Evolutionary conservation across 2,113 vertebrate genomes (phyloP), one percentile per base, ranked within the genome.

Genomic region (Scortum barcoo): DNA sequence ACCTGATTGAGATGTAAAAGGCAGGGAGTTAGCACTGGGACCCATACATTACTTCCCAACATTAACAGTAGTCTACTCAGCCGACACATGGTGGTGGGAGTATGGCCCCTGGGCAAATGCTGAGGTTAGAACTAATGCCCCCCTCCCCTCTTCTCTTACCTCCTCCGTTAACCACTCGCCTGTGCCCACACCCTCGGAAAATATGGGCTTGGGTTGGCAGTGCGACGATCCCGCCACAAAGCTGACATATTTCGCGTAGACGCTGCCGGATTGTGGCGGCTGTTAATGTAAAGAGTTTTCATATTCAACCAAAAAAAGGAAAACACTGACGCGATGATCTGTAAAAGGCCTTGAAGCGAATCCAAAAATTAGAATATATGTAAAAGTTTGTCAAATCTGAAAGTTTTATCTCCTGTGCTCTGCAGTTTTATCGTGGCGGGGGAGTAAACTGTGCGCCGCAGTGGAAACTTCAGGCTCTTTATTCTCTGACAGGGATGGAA

Each of bases 1-100:
- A 94, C 92, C 94, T 94, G 92, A 93, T 93, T 93, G 93, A 95
- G 91, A 94, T 93, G 94, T 93, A 95, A 94, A 92, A 94, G 90
- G 92, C 93, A 93, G 93, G 90, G 93, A 93, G 78, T 93, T 92
- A 85, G 91, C 89, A 75, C 90, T 92, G 90, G 91, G 93, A 94
- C 87, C 87, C 91, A 92, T 95, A 90, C 89, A 85, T 94, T 92
- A 93, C 88, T 76, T 68, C 86, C 86, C 85, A 91, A 92, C 92
- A 93, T 94, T 94, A 94, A 93, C 93, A 91, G 90, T 89, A 92
- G 90, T 90, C 91, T 91, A 78, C 83, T 92, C 80, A 88, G 88
- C 89, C 80, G 86, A 92, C 90, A 90, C 90, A 88, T 88, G 88
- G 78, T 54, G 87, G 86, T 91, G 87, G 89, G 76, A 89, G 87